These are phyloP conservation scores for Kryptopterus vitreolus DNA, from an alignment of 2,797 vertebrate genomes.

Conservation along the genomic window DNA sequence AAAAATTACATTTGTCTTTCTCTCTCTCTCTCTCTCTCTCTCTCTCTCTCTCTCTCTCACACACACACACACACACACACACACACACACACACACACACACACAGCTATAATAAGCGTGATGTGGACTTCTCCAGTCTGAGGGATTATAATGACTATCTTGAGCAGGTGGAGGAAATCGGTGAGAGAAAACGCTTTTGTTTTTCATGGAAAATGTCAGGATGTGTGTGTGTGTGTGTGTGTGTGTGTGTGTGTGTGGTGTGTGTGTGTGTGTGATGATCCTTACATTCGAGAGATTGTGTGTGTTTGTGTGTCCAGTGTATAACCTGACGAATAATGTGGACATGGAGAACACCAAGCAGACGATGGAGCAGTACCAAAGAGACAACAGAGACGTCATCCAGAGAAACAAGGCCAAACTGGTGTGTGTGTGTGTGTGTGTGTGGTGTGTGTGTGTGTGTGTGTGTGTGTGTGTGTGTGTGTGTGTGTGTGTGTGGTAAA, in stretches of 20 bases:
- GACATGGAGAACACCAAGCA: conserved; percentile 93
- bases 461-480: conserved; percentile 4
- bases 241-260: conserved; percentile 50
- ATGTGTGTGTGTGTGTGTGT: not conserved
- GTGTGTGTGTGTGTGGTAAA: not conserved
- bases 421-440: conserved; percentile 72
- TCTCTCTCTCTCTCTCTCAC: not conserved
- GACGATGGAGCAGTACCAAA: conserved; percentile 95
- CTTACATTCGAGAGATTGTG: too few species aligned
- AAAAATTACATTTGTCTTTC: not conserved
- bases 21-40: conserved; percentile 49
- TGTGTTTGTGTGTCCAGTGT: conserved; percentile 75
- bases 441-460: not conserved
- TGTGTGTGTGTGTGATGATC: too few species aligned
- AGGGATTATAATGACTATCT: conserved; percentile 94
- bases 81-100: conserved; percentile 18
- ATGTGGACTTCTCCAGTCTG: conserved; percentile 87
- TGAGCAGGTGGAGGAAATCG: conserved; percentile 94
- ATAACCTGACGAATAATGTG: conserved; percentile 92
- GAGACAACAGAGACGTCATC: conserved; percentile 92
- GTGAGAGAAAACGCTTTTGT: conserved; percentile 71
- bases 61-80: not conserved
- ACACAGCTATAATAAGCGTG: conserved; percentile 95
- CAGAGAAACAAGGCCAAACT: conserved; percentile 94
- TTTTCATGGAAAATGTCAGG: not conserved